Conservation (phyloP, 2,113 vertebrate species). For the Bubo bubo region DNA sequence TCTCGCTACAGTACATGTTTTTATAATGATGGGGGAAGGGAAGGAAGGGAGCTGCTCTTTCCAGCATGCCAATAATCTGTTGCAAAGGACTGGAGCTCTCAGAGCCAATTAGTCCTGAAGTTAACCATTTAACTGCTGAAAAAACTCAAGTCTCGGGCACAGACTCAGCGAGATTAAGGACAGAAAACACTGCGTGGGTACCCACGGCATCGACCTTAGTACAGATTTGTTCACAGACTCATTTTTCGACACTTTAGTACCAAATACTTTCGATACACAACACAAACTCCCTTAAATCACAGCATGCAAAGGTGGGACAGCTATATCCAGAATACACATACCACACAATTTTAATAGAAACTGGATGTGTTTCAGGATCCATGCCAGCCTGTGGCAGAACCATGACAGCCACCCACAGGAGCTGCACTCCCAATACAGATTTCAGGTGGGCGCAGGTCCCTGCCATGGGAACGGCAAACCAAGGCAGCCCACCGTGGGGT, state of each 20-base stretch:
- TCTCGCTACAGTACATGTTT: conserved; percentile 56
- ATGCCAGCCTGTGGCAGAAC: background rate
- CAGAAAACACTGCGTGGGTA: background rate
- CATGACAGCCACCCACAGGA: background rate
- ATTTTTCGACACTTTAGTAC: background rate
- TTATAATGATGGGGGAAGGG: conserved; percentile 65
- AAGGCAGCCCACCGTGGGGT: fast-evolving
- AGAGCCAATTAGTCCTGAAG: conserved; percentile 36
- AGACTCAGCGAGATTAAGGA: background rate
- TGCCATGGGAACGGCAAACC: background rate
- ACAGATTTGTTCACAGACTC: background rate
- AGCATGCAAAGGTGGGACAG: background rate
- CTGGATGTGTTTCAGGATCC: background rate
- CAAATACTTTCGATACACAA: background rate
- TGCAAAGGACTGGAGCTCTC: conserved; percentile 41
- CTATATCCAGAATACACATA: background rate
- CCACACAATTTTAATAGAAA: background rate
- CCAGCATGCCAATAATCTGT: conserved; percentile 66
- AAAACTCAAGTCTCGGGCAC: background rate
- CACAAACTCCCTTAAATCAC: background rate
- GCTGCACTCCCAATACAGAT: fast-evolving
- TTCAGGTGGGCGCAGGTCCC: background rate
- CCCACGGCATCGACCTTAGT: fast-evolving
- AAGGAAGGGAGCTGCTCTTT: conserved; percentile 58
- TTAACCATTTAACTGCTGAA: conserved; percentile 57